phyloP scores from a whole-genome alignment of 2,888 invertebrate species.

The Petrolisthes cinctipes region DNA sequence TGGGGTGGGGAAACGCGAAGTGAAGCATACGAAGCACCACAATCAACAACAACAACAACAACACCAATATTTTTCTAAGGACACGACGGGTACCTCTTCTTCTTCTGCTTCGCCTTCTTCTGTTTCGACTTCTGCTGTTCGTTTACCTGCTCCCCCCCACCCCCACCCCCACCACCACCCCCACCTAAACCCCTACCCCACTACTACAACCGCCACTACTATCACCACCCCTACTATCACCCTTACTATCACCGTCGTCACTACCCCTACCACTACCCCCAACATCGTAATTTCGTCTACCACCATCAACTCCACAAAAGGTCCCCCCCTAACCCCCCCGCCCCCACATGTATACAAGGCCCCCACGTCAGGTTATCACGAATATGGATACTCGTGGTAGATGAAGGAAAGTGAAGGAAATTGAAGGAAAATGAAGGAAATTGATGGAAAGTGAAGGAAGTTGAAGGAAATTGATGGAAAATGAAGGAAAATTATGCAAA shows the following conservation, averaged over 20 bases:
- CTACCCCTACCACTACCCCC: conserved; percentile 23
- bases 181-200: background rate
- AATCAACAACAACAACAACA: background rate
- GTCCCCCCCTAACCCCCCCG: background rate
- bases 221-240: conserved; percentile 16
- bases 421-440: background rate
- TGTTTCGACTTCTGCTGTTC: background rate
- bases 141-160: background rate
- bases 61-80: too few relatives aligned
- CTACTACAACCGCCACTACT: conserved; percentile 2
- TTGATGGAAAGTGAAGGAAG: background rate
- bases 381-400: background rate
- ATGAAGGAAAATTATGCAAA: background rate
- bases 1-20: conserved; percentile 45
- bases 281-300: conserved; percentile 16
- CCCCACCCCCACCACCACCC: background rate
- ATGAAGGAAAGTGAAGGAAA: background rate
- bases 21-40: background rate
- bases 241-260: background rate
- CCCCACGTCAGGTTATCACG: background rate
- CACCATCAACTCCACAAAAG: conserved; percentile 19
- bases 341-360: background rate
- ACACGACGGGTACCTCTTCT: background rate
- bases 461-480: background rate
- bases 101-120: background rate